Conservation (phyloP, 53 echinoderm and acorn worm genomes). For the Paracentrotus lividus region DNA sequence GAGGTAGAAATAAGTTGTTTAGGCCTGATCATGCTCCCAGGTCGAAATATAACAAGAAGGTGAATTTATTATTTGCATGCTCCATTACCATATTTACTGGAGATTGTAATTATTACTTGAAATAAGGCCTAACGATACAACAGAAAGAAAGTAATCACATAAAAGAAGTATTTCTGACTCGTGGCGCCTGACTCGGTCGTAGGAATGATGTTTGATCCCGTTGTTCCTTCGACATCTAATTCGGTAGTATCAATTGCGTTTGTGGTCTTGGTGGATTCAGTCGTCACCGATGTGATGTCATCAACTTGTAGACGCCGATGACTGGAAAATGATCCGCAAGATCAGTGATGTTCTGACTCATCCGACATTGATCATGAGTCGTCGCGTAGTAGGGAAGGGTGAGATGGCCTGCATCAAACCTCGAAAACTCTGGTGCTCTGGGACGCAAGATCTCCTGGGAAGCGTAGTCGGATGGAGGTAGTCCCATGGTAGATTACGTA, state of each 20-base stretch:
- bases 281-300: slow-evolving; percentile 52
- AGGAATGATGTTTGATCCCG: background rate
- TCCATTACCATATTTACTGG: too few species aligned
- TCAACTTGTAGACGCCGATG: slow-evolving; percentile 70
- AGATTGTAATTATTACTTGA: background rate
- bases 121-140: background rate
- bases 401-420: slow-evolving; percentile 74
- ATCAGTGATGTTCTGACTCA: slow-evolving; percentile 76
- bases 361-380: slow-evolving; percentile 71
- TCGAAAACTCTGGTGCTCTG: slow-evolving; percentile 65
- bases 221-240: background rate
- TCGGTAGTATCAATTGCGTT: background rate
- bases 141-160: background rate
- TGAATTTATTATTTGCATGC: too few species aligned
- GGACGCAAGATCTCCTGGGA: slow-evolving; percentile 78
- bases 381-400: slow-evolving; percentile 74
- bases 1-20: too few species aligned
- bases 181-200: slow-evolving; percentile 1
- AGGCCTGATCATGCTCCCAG: too few species aligned
- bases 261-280: background rate
- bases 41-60: background rate
- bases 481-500: slow-evolving; percentile 82
- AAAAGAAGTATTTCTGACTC: background rate
- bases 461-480: slow-evolving; percentile 77
- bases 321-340: slow-evolving; percentile 91